Evolutionary conservation across 2,797 vertebrate species (phyloP).

Genomic region (Knipowitschia caucasica): DNA sequence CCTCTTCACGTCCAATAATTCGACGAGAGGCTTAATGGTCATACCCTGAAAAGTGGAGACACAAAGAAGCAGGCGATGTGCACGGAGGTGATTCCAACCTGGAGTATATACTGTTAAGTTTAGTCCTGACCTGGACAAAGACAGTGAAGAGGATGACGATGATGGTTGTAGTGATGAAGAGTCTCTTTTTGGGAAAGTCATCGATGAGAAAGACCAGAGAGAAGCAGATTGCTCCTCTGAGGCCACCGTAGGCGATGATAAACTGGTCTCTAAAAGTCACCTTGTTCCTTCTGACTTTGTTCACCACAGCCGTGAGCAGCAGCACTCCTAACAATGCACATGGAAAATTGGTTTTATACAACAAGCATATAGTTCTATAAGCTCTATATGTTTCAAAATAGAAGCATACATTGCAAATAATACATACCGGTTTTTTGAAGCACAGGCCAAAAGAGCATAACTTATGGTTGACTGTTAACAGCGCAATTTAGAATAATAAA

Average conservation of each 20-base stretch:
- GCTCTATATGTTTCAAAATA: too few species aligned
- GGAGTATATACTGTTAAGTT: neutral
- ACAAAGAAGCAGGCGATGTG: neutral
- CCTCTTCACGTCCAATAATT: conserved; percentile 82
- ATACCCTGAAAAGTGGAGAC: conserved; percentile 72
- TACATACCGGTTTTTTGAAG: too few species aligned
- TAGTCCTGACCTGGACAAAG: conserved; percentile 66
- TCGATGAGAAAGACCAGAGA: conserved; percentile 85
- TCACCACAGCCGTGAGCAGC: conserved; percentile 87
- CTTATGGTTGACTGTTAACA: too few species aligned
- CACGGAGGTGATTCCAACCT: neutral
- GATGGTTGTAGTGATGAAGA: conserved; percentile 90
- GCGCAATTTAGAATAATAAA: too few species aligned
- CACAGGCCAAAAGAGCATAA: too few species aligned
- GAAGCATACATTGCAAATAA: too few species aligned
- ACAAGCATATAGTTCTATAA: too few species aligned
- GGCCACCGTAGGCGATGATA: conserved; percentile 90
- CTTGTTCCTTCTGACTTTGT: conserved; percentile 88
- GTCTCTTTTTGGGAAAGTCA: conserved; percentile 79
- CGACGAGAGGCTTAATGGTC: conserved; percentile 82
- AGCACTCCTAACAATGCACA: too few species aligned
- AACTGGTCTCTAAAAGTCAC: conserved; percentile 91
- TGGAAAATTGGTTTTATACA: too few species aligned
- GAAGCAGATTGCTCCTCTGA: conserved; percentile 90
- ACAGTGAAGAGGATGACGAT: conserved; percentile 91